phyloP scores from a whole-genome alignment of 1,140 invertebrate genomes.

The Fopius arisanus region DNA sequence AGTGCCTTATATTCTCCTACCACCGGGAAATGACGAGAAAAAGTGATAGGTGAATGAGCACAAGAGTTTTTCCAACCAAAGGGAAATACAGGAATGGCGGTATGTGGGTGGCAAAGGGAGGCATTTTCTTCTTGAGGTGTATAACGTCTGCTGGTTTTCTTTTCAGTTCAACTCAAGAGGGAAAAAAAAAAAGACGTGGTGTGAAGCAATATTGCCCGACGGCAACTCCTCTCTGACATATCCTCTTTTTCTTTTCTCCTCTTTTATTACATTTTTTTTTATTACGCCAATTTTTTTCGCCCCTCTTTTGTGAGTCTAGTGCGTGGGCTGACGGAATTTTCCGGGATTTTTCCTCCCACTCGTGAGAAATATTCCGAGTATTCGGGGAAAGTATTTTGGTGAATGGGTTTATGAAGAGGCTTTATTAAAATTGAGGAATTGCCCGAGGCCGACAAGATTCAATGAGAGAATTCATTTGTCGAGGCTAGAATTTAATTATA shows the following conservation, averaged over 20 bases:
- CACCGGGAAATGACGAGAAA: not conserved
- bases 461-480: no score
- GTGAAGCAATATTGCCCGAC: slow-evolving; percentile 6
- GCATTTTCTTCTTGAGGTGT: not conserved
- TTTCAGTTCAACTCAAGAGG: not conserved
- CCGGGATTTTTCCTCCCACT: no score
- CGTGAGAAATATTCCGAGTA: no score
- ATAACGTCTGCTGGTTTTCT: not conserved
- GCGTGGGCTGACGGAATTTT: not conserved
- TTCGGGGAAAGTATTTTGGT: no score
- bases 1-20: not conserved
- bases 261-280: not conserved
- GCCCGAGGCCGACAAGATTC: no score
- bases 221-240: not conserved
- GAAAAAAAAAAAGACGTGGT: not conserved
- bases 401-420: no score
- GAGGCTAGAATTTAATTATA: no score
- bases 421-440: no score
- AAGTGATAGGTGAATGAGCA: not conserved
- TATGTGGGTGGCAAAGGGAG: not conserved
- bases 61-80: not conserved
- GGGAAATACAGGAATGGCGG: not conserved
- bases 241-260: not conserved
- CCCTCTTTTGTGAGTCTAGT: not conserved
- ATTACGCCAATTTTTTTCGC: no score